Evolutionary conservation across 2,888 invertebrate species (phyloP).

Genomic region (Drosophila ochracea): DNA sequence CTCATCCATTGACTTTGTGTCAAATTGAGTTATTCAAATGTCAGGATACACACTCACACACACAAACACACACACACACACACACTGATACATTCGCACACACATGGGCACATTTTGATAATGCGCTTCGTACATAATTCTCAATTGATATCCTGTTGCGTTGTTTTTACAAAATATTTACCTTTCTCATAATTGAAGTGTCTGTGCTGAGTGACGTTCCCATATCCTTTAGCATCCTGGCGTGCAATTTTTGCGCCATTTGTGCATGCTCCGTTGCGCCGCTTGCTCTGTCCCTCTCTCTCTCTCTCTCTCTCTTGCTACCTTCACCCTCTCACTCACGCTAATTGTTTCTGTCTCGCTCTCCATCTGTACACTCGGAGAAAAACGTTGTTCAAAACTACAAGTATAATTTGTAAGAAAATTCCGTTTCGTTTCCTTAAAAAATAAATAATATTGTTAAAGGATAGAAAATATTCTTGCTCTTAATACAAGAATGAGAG

Average conservation of each 20-base stretch:
- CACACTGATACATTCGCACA: conserved; percentile 4
- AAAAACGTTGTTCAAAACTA: neutral
- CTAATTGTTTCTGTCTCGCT: neutral
- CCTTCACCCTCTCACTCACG: neutral
- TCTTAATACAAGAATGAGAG: neutral
- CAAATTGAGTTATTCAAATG: conserved; percentile 80
- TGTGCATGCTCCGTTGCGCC: conserved; percentile 33
- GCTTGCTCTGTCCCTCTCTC: neutral
- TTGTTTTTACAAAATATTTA: conserved; percentile 84
- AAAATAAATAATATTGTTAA: neutral
- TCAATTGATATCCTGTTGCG: conserved; percentile 84
- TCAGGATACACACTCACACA: conserved; percentile 27
- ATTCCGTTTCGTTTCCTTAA: neutral
- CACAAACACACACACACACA: neutral
- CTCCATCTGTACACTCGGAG: neutral
- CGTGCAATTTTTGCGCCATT: conserved; percentile 75
- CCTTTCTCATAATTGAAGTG: conserved; percentile 82
- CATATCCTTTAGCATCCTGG: conserved; percentile 58
- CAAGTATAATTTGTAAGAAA: neutral
- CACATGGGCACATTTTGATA: conserved; percentile 78
- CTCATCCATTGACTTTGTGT: conserved; percentile 81
- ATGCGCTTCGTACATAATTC: conserved; percentile 72
- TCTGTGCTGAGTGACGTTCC: conserved; percentile 59
- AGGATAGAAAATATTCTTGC: neutral
- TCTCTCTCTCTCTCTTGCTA: neutral